Conservation (phyloP, 2,797 vertebrate genomes). For the Holocentrus rufus region DNA sequence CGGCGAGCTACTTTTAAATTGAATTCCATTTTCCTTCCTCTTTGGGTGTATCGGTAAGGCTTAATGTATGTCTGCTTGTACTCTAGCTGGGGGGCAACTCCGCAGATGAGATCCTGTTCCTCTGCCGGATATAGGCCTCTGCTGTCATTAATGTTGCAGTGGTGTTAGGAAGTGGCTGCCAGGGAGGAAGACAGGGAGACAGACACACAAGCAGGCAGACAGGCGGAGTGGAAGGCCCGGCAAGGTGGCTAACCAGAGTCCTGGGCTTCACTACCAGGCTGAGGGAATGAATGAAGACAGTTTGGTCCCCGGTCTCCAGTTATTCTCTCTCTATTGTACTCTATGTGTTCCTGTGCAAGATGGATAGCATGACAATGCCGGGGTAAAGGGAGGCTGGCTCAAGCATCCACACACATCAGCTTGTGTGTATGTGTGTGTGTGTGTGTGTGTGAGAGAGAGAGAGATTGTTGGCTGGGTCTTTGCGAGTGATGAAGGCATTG, state of each 20-base stretch:
- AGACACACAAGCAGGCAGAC: conserved; percentile 28
- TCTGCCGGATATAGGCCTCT: conserved; percentile 61
- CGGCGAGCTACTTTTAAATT: conserved; percentile 47
- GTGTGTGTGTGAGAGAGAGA: conserved; percentile 10
- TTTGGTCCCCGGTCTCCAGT: conserved; percentile 47
- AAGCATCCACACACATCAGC: conserved; percentile 48
- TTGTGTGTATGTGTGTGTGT: conserved; percentile 19
- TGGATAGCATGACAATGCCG: conserved; percentile 48
- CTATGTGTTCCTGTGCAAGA: conserved; percentile 39
- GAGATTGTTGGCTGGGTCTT: conserved; percentile 37
- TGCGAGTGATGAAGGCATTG: conserved; percentile 41
- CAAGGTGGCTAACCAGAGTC: conserved; percentile 27
- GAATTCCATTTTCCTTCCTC: conserved; percentile 45
- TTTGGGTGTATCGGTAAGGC: conserved; percentile 33
- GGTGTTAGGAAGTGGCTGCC: conserved; percentile 42
- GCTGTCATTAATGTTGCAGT: conserved; percentile 54
- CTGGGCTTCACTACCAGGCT: conserved; percentile 22
- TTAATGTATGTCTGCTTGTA: conserved; percentile 55
- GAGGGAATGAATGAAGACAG: conserved; percentile 48
- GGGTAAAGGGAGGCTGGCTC: conserved; percentile 35
- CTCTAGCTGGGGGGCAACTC: conserved; percentile 51
- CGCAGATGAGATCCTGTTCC: conserved; percentile 57
- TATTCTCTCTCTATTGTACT: conserved; percentile 20
- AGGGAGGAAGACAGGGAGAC: conserved; percentile 14
- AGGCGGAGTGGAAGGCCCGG: conserved; percentile 3